These are phyloP conservation scores for Planococcus citri DNA, from an alignment of 1,140 invertebrate species.

Conservation along the genomic window DNA sequence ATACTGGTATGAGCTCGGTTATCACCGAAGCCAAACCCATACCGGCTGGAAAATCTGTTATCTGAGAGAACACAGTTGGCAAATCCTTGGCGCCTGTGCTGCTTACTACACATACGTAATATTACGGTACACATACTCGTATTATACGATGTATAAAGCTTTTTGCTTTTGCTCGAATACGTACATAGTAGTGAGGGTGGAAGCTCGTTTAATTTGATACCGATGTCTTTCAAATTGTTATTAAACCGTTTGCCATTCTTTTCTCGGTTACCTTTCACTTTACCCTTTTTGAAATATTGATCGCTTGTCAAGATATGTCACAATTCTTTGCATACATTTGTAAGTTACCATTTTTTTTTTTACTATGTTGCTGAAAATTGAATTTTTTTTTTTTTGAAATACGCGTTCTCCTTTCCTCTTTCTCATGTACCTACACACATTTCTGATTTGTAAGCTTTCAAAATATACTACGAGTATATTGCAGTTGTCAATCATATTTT, in stretches of 20 bases:
- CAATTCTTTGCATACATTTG: neutral
- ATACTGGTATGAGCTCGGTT: no score
- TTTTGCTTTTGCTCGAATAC: neutral
- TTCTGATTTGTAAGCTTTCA: constrained; percentile 1
- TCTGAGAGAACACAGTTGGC: no score
- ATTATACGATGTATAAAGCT: no score
- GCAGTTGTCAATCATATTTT: neutral
- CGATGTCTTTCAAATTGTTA: neutral
- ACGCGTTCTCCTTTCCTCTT: neutral
- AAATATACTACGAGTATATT: neutral
- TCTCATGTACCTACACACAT: neutral
- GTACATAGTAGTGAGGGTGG: neutral
- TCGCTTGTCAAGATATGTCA: neutral
- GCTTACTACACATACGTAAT: no score
- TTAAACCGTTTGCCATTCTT: neutral
- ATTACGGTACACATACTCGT: no score
- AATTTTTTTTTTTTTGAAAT: neutral
- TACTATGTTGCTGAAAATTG: neutral
- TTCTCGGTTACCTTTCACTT: neutral
- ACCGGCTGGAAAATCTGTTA: no score
- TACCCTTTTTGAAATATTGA: neutral
- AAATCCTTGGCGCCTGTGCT: no score
- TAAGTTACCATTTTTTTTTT: neutral
- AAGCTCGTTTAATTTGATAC: constrained; percentile 3
- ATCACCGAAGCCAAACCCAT: no score